phyloP scores from a whole-genome alignment of 2,797 vertebrate species.

The Philypnodon macrostomus region DNA sequence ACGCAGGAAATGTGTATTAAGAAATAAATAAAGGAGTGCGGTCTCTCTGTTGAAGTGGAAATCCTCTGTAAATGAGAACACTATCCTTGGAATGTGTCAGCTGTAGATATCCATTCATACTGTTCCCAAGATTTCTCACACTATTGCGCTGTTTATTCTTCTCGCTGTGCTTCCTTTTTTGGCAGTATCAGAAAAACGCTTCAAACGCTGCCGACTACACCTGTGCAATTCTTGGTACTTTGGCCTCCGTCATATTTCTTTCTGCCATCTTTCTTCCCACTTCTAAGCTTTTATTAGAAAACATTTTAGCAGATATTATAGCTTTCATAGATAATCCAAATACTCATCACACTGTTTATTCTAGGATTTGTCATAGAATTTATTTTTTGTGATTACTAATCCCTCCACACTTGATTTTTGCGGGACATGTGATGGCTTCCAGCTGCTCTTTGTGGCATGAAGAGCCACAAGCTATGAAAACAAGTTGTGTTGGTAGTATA shows the following conservation, averaged over 20 bases:
- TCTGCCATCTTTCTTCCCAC: constrained; percentile 11
- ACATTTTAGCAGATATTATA: not conserved
- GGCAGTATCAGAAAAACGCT: constrained; percentile 62
- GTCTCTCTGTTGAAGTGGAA: constrained; percentile 53
- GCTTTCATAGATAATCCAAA: constrained; percentile 4
- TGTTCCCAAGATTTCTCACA: constrained; percentile 70
- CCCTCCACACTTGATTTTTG: constrained; percentile 68
- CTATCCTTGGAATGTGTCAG: constrained; percentile 57
- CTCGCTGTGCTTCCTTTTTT: constrained; percentile 64
- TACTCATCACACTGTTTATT: constrained; percentile 61
- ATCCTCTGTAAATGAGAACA: constrained; percentile 75
- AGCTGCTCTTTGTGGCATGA: constrained; percentile 71
- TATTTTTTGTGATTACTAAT: constrained; percentile 73
- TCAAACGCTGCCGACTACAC: constrained; percentile 60
- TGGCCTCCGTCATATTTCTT: constrained; percentile 14
- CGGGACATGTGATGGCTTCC: constrained; percentile 71
- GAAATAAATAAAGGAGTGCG: constrained; percentile 15
- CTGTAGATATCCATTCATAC: constrained; percentile 64
- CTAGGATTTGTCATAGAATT: constrained; percentile 75
- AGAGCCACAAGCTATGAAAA: constrained; percentile 70
- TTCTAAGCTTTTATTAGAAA: not conserved
- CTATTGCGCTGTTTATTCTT: constrained; percentile 60
- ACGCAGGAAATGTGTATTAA: constrained; percentile 43
- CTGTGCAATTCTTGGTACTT: constrained; percentile 43
- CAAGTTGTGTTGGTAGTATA: constrained; percentile 74